Evolutionary conservation across 2,888 invertebrate species (phyloP), one percentile per base, ranked within the genome.

Genomic region (Apodemia duryi): DNA sequence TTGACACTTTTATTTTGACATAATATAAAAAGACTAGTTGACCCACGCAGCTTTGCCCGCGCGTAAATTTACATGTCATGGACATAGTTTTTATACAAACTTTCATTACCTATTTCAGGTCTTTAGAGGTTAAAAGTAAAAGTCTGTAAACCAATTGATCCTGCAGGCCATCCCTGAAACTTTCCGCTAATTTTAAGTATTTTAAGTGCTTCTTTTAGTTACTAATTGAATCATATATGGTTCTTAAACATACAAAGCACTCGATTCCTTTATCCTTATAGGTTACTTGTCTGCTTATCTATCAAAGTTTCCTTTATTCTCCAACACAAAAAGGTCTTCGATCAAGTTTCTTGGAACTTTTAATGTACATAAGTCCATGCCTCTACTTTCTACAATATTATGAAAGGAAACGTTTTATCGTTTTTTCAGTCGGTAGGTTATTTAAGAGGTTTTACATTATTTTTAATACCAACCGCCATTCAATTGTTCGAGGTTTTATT

Each of bases 331-430:
- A 77, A 75, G 77, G 71, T 74, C 74, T 73, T 74, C 74, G 72
- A 72, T 73, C 72, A 77, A 77, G 72, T 77, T 80, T 77, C 70
- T 72, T 72, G 68, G 69, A 82, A 83, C 78, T 83, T 83, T 84
- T 83, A 82, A 81, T 81, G 81, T 82, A 74, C 76, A 81, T 84
- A 77, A 82, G 82, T 57, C 79, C 73, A 75, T 73, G 70, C 73
- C 73, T 69, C 64, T 68, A 67, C 67, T 68, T 68, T 70, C 70
- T 69, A 62, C 63, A 67, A 67, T 70, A 35, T 35, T 35, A 69
- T 72, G 67, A 67, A 69, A 66, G 67, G 69, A 70, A 71, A 74
- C 72, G 74, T 72, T 75, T 72, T 67, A 72, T 73, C 70, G 69
- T 69, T 73, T 69, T 70, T 69, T 62, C 65, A 70, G 66, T 71